These are phyloP conservation scores for Equus quagga DNA, from an alignment of 2,113 vertebrate species.

Conservation along the genomic window DNA sequence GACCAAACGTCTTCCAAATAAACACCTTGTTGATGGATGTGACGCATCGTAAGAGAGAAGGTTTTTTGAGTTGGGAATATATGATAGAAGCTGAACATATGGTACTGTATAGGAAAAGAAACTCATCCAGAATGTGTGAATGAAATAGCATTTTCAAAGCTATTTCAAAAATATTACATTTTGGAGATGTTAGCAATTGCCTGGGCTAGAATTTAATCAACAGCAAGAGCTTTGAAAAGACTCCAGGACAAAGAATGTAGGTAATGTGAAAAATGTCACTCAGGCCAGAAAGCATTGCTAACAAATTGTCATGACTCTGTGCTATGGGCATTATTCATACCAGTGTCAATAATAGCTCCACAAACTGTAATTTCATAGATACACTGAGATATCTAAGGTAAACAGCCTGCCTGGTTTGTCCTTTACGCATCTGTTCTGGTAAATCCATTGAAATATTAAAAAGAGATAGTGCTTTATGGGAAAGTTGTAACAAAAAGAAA, in stretches of 20 bases:
- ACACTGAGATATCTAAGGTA: constrained; percentile 60
- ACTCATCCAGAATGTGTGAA: constrained; percentile 70
- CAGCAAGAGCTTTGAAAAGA: constrained; percentile 78
- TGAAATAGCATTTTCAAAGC: constrained; percentile 76
- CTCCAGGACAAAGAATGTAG: constrained; percentile 65
- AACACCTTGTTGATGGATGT: constrained; percentile 75
- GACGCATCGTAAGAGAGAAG: constrained; percentile 28
- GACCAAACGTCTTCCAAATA: constrained; percentile 71
- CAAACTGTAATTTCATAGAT: constrained; percentile 79
- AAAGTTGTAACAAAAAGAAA: constrained; percentile 57
- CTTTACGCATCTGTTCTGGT: constrained; percentile 55
- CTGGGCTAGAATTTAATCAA: constrained; percentile 84
- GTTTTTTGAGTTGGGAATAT: constrained; percentile 54
- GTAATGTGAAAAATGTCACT: constrained; percentile 80
- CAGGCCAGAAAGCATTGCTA: constrained; percentile 78
- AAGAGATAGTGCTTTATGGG: constrained; percentile 39
- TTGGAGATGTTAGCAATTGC: constrained; percentile 75
- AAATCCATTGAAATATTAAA: constrained; percentile 69
- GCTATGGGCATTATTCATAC: constrained; percentile 76
- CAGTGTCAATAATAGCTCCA: constrained; percentile 76
- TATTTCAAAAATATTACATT: constrained; percentile 77
- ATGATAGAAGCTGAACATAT: constrained; percentile 65
- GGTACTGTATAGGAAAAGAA: constrained; percentile 57
- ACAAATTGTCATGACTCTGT: constrained; percentile 80
- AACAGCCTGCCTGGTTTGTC: constrained; percentile 74